phyloP scores from a whole-genome alignment of 2,113 vertebrate genomes.

The Oncorhynchus mykiss region DNA sequence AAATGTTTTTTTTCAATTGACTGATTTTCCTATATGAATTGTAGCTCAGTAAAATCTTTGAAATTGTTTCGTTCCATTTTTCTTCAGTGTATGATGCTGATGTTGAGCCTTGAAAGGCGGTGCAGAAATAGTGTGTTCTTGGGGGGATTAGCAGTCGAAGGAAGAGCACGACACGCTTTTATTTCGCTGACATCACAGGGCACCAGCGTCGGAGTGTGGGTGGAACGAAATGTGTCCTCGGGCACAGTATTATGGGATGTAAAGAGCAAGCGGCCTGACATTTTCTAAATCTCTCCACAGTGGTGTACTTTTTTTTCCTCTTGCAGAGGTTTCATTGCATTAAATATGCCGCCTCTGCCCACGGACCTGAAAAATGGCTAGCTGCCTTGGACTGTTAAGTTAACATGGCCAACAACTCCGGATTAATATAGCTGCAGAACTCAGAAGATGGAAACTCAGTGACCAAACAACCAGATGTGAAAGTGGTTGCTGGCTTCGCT shows the following conservation, averaged over 20 bases:
- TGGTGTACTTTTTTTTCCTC: slow-evolving; percentile 21
- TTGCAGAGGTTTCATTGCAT: slow-evolving; percentile 14
- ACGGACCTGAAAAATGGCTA: slow-evolving; percentile 27
- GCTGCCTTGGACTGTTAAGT: background rate
- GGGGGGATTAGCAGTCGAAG: slow-evolving; percentile 33
- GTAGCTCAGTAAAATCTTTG: too few species aligned
- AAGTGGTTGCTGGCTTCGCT: slow-evolving; percentile 65
- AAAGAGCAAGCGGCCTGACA: slow-evolving; percentile 49
- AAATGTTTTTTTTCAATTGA: too few species aligned
- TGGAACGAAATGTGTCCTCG: slow-evolving; percentile 54
- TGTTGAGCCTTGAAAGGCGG: slow-evolving; percentile 26
- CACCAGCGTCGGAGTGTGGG: slow-evolving; percentile 51
- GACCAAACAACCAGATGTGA: slow-evolving; percentile 61
- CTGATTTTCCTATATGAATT: too few species aligned
- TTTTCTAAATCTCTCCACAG: slow-evolving; percentile 52
- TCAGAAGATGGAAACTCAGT: background rate
- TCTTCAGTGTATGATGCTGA: too few species aligned
- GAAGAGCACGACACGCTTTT: slow-evolving; percentile 49
- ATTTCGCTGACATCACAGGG: slow-evolving; percentile 56
- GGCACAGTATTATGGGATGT: slow-evolving; percentile 48
- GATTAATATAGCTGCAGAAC: slow-evolving; percentile 31
- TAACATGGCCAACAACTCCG: slow-evolving; percentile 39
- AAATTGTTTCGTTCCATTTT: too few species aligned
- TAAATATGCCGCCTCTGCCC: slow-evolving; percentile 20
- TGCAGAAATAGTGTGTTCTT: slow-evolving; percentile 32